Base-by-base conservation (phyloP, 2,113 vertebrate species). In the Lagopus muta region DNA sequence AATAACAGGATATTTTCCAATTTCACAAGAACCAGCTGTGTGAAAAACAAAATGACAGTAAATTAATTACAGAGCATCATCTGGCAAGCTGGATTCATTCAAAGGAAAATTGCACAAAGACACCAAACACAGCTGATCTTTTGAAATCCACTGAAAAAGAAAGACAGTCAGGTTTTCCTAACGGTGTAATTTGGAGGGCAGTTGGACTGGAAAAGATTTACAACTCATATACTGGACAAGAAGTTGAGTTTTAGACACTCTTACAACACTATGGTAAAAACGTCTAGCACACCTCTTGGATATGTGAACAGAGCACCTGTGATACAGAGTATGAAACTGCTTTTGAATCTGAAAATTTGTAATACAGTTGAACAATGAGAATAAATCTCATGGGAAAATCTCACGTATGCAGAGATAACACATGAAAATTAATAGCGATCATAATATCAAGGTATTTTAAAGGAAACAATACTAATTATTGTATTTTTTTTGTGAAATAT, bases 341-440 rank as follows among this genome's bases (percentile, higher is more conserved):
- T 75, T 86, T 85, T 72, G 38, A 13, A 80, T 48, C 85, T 11
- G 2, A 17, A 54, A 54, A 76, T 64, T 28, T 67, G 13, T 47
- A 74, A 52, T 40, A 66, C 9, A 45, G 6, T 9, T 21, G 65
- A 75, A 61, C 25, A 77, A 36, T 11, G 4, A 55, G 12, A 65
- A 65, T 55, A 57, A 50, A 3, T 15, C 40, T 28, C 50, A 65
- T 7, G 5, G 28, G 28, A 32, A 55, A 55, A 55, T 10, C 30
- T 32, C 54, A 19, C 6, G 30, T 71, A 10, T 62, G 19, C 40
- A 66, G 11, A 36, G 18, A 43, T 13, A 66, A n/a, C 60, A 55
- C 2, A 38, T 0, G 0, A 19, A 30, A 71, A 36, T 52, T 54
- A 71, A 13, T 17, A 72, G 67, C 2, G 1, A 69, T 22, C 32